Evolutionary conservation across 2,113 vertebrate genomes (phyloP).

Genomic region (Microcebus tavaratra): DNA sequence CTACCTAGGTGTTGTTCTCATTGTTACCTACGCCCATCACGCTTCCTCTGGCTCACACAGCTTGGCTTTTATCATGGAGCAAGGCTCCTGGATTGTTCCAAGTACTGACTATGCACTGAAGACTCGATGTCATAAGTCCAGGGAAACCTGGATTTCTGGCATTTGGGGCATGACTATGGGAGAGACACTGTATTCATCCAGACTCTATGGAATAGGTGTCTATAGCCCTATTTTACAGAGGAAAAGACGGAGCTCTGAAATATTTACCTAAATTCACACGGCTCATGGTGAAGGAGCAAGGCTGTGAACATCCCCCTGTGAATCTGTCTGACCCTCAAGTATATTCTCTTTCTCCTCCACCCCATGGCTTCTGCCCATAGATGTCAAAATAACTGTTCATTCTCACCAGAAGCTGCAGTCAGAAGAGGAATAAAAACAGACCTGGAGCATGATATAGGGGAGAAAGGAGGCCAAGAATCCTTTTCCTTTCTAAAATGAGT

Average conservation of each 20-base stretch:
- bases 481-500: constrained; percentile 54
- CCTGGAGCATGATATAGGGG: accelerated
- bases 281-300: background rate
- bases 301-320: background rate
- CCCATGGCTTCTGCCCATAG: background rate
- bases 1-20: background rate
- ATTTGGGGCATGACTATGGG: too few relatives aligned
- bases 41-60: too few relatives aligned
- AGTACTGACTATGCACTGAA: background rate
- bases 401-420: background rate
- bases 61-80: background rate
- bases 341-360: background rate
- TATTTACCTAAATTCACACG: background rate
- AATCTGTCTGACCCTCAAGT: background rate
- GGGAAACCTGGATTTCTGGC: background rate
- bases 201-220: background rate
- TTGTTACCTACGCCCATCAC: too few relatives aligned
- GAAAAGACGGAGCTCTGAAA: background rate
- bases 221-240: background rate
- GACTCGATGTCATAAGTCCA: background rate
- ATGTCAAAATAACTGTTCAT: constrained; percentile 24
- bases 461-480: constrained; percentile 53
- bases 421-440: constrained; percentile 53
- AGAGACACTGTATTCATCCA: background rate
- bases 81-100: background rate